A percentile compares a stretch with the other conserved stretches of the same genome.
Conservation (phyloP, 2,888 invertebrate species). For the Tenodera sinensis region DNA sequence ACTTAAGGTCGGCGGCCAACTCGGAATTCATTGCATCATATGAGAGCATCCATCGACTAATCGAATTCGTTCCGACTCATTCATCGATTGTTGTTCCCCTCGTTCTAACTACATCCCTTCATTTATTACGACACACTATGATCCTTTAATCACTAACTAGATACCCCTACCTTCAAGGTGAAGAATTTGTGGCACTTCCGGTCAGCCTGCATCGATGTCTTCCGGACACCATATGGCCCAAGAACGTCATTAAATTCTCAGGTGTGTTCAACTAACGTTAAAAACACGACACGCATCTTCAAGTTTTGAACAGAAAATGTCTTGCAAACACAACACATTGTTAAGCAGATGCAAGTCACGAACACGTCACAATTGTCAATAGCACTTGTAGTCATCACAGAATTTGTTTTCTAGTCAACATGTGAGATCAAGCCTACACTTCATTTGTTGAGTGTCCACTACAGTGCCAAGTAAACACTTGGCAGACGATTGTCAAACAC, state of each 20-base stretch:
- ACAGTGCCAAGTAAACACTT: background rate
- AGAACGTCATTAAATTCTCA: background rate
- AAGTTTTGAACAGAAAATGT: background rate
- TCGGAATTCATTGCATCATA: background rate
- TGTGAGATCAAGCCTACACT: too few relatives aligned
- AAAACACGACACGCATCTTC: background rate
- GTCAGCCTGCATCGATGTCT: background rate
- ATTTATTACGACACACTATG: background rate
- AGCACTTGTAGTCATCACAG: too few relatives aligned
- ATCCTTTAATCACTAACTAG: background rate
- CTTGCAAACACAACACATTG: background rate
- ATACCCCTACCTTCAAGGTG: background rate
- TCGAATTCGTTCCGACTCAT: conserved; percentile 9
- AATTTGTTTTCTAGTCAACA: too few relatives aligned
- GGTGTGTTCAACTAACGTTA: background rate
- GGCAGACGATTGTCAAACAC: background rate
- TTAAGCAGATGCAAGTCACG: background rate
- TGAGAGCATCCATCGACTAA: background rate
- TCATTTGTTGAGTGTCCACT: too few relatives aligned
- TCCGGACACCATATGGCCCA: background rate
- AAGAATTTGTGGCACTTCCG: background rate
- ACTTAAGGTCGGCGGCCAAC: background rate
- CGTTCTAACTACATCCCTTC: background rate
- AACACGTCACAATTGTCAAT: background rate
- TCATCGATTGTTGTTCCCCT: background rate